Percentiles rank a stretch among this genome's conserved stretches.
These are phyloP conservation scores for Luidia sarsii DNA, from an alignment of 53 echinoderm and acorn worm genomes.

Conservation along the genomic window DNA sequence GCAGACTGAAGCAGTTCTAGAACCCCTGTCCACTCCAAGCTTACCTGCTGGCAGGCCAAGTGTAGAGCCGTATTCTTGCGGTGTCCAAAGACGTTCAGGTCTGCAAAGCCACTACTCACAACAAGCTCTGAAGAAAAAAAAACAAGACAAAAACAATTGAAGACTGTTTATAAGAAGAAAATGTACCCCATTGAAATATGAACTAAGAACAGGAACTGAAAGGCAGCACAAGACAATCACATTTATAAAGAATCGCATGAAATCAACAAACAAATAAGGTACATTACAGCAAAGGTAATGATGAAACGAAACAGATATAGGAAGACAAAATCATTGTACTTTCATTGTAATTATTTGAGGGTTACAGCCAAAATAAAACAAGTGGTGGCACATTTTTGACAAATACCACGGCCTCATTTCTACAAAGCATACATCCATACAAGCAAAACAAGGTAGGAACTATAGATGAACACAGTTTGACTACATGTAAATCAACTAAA, in stretches of 20 bases:
- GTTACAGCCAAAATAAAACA: no score
- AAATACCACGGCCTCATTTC: no score
- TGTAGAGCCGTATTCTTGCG: constrained; percentile 84
- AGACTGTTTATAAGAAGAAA: neutral
- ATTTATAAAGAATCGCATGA: neutral
- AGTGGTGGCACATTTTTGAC: no score
- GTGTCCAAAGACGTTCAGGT: constrained; percentile 74
- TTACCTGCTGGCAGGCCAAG: constrained; percentile 92
- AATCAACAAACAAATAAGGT: neutral
- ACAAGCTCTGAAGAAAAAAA: constrained; percentile 74
- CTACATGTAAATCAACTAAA: no score
- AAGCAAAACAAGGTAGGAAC: no score
- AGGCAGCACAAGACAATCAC: neutral
- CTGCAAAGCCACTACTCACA: constrained; percentile 66
- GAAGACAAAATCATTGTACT: no score
- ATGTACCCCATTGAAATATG: neutral
- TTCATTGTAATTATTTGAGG: no score
- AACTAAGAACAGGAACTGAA: constrained; percentile 11
- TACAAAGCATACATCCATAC: no score
- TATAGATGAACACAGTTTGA: no score
- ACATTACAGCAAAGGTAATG: no score
- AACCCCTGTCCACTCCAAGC: no score
- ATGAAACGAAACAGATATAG: no score
- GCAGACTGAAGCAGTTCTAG: neutral
- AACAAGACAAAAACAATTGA: neutral